phyloP scores from a whole-genome alignment of 1,140 invertebrate species.

The Pomacea maculata region DNA sequence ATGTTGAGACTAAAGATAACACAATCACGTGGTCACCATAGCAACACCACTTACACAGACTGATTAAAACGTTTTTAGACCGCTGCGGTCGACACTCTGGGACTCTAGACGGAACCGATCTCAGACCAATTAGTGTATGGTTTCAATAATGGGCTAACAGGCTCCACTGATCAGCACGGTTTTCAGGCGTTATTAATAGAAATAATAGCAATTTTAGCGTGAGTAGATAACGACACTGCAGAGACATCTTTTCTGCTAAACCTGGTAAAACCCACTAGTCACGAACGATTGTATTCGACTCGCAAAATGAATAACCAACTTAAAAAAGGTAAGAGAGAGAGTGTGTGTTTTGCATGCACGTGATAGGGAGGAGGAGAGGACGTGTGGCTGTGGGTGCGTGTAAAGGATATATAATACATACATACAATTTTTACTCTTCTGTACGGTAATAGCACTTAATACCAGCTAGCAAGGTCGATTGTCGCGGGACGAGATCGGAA shows the following conservation, averaged over 20 bases:
- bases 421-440: no score
- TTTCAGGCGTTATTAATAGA: not conserved
- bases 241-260: not conserved
- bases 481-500: no score
- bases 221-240: not conserved
- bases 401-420: not conserved
- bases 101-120: no score
- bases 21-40: no score
- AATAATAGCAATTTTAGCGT: not conserved
- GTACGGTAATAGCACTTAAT: no score
- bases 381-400: not conserved
- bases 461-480: no score
- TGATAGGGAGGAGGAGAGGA: not conserved
- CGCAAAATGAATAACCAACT: not conserved
- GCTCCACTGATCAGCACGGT: not conserved
- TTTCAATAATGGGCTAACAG: not conserved
- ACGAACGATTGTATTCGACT: not conserved
- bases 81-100: no score
- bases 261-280: not conserved
- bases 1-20: no score
- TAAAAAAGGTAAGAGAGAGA: not conserved
- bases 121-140: no score
- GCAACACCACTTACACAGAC: no score
- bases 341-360: not conserved
- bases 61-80: no score